These are phyloP conservation scores for Graphium colonna DNA, from an alignment of 2,888 invertebrate species.

Conservation along the genomic window DNA sequence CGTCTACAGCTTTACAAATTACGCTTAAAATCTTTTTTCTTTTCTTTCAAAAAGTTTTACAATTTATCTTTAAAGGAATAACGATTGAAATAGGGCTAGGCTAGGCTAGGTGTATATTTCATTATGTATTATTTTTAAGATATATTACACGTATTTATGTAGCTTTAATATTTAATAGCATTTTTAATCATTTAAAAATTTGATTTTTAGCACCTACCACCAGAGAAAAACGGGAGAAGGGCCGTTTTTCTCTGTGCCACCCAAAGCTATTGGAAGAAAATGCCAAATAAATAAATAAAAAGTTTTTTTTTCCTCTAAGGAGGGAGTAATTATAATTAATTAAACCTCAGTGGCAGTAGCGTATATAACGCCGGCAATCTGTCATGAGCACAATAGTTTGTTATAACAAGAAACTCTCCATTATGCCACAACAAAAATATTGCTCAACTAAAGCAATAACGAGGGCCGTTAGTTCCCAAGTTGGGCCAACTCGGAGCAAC, in stretches of 20 bases:
- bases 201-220: too few species aligned
- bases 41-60: background rate
- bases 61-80: too few species aligned
- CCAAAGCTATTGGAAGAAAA: too few species aligned
- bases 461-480: slow-evolving; percentile 62
- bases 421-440: slow-evolving; percentile 69
- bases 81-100: background rate
- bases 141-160: too few species aligned
- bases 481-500: slow-evolving; percentile 58
- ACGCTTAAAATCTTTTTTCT: background rate
- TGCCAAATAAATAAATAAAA: too few species aligned
- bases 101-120: too few species aligned
- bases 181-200: too few species aligned
- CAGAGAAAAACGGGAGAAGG: too few species aligned
- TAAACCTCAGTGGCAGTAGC: slow-evolving; percentile 20
- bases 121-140: too few species aligned
- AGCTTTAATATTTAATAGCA: too few species aligned
- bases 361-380: slow-evolving; percentile 42
- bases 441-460: slow-evolving; percentile 75
- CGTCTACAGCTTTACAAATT: too few species aligned
- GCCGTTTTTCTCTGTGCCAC: too few species aligned
- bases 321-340: slow-evolving; percentile 16
- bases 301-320: background rate
- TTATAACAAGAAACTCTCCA: slow-evolving; percentile 54
- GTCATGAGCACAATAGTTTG: slow-evolving; percentile 56